Base-by-base conservation (phyloP, 2,888 invertebrate species). In the Eucera pruinosa region DNA sequence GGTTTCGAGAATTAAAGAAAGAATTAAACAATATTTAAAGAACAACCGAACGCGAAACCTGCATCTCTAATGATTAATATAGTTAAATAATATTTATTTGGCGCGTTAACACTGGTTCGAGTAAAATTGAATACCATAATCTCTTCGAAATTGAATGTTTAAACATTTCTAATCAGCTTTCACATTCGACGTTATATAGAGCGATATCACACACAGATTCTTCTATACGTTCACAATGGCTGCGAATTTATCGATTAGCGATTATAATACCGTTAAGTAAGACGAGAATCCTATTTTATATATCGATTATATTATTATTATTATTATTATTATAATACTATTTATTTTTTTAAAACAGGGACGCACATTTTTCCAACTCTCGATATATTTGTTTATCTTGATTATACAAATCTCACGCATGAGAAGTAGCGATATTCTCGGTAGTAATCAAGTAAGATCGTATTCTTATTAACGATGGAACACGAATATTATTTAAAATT, bases 231-330 rank as follows among this genome's bases (percentile, higher is more conserved):
- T 58, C 39, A 57, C 39, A 23, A 48, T 25, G 39, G 39, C n/a
- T 30, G 18, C 18, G 9, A 36, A 18, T 47, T 68, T 48, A n/a
- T 58, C 47, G 23, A 13, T 43, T 41, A 57, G 30, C 48, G 39
- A 25, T 67, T 74, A 74, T n/a, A n/a, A n/a, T 45, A 61, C n/a
- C 39, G 48, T 73, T 67, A 67, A 74, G 54, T 76, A 65, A 30
- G 60, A 65, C 54, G 20, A 41, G 39, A 23, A 45, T 52, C 11
- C 62, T 64, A 64, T 52, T 39, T 18, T 33, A 50, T 70, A 57
- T 71, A 74, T 50, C 39, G 18, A 18, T 57, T 36, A 58, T 33
- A 36, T 23, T 62, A 36, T 54, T 5, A 41, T 61, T 7, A n/a
- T 18, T 36, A 33, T 5, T 33, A 33, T 36, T 18, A 47, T n/a